Percentiles rank a stretch among this genome's conserved stretches.
Conservation (phyloP, 2,113 vertebrate genomes). For the Neogale vison region DNA sequence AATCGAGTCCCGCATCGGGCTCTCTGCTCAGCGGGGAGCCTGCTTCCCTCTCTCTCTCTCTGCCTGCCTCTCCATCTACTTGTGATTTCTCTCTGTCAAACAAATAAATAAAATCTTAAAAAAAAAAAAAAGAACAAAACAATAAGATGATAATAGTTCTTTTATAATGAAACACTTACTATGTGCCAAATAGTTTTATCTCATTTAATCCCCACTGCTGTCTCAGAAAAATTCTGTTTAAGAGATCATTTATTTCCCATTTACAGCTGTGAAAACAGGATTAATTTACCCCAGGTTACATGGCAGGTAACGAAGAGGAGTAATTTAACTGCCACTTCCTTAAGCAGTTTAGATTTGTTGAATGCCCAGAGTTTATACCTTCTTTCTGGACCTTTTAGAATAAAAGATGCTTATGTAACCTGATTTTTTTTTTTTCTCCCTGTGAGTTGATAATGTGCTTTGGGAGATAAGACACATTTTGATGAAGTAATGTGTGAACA, state of each 20-base stretch:
- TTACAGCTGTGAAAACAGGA: constrained; percentile 25
- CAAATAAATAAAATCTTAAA: too few relatives aligned
- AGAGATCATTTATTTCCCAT: not conserved
- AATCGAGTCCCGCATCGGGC: too few relatives aligned
- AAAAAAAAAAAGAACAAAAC: constrained; percentile 39
- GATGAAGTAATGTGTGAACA: not conserved
- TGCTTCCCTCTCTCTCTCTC: too few relatives aligned
- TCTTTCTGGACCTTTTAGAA: constrained; percentile 25
- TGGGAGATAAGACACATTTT: not conserved
- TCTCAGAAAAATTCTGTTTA: constrained; percentile 7
- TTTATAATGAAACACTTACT: not conserved
- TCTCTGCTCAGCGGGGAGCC: too few relatives aligned
- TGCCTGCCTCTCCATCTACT: too few relatives aligned
- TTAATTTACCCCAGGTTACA: not conserved
- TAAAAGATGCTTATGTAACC: not conserved
- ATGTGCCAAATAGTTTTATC: not conserved
- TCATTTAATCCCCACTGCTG: not conserved
- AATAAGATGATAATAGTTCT: not conserved
- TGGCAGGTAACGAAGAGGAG: not conserved
- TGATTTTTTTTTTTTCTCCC: not conserved
- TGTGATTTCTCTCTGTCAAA: too few relatives aligned
- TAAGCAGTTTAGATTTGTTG: not conserved
- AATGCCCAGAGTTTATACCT: not conserved
- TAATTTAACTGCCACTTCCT: not conserved
- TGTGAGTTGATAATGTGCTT: not conserved